A percentile compares a stretch with the other conserved stretches of the same genome.
These are phyloP conservation scores for Willowsia nigromaculata DNA, from an alignment of 2,888 invertebrate genomes.

Conservation along the genomic window DNA sequence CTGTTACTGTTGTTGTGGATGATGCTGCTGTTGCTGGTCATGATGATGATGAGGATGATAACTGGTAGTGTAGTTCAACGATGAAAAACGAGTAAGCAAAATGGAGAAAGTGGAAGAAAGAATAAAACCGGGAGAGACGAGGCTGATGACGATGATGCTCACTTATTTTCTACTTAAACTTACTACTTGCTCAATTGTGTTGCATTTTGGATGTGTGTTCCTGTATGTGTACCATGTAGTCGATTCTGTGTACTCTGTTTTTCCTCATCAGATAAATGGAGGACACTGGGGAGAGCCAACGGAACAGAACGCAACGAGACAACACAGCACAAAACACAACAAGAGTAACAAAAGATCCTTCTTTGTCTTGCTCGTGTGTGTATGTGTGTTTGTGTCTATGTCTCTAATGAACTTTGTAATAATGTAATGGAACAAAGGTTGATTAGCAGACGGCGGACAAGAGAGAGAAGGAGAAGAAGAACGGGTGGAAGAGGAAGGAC, in stretches of 20 bases:
- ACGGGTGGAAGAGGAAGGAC: conserved; percentile 3
- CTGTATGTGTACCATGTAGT: background rate
- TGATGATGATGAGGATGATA: conserved; percentile 26
- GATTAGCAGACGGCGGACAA: conserved; percentile 55
- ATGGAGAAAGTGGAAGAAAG: conserved; percentile 27
- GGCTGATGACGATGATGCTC: conserved; percentile 40
- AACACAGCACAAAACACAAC: conserved; percentile 3
- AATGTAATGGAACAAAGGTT: conserved; percentile 68
- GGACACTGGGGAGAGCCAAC: conserved; percentile 57
- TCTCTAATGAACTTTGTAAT: conserved; percentile 72
- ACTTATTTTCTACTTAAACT: conserved; percentile 59
- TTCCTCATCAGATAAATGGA: conserved; percentile 67
- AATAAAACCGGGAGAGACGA: conserved; percentile 32
- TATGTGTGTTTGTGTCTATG: background rate
- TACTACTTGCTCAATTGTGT: conserved; percentile 50
- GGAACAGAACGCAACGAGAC: conserved; percentile 16
- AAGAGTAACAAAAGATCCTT: conserved; percentile 40
- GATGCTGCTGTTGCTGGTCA: background rate
- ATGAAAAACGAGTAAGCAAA: conserved; percentile 30
- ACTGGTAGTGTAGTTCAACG: conserved; percentile 35
- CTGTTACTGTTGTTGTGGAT: background rate
- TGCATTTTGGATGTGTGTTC: background rate
- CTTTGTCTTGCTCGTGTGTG: conserved; percentile 32
- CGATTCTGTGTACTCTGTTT: conserved; percentile 1
- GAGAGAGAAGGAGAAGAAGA: conserved; percentile 14